Evolutionary conservation across 1,140 invertebrate genomes (phyloP), one percentile per base, ranked within the genome.

Genomic region (Atta texana): DNA sequence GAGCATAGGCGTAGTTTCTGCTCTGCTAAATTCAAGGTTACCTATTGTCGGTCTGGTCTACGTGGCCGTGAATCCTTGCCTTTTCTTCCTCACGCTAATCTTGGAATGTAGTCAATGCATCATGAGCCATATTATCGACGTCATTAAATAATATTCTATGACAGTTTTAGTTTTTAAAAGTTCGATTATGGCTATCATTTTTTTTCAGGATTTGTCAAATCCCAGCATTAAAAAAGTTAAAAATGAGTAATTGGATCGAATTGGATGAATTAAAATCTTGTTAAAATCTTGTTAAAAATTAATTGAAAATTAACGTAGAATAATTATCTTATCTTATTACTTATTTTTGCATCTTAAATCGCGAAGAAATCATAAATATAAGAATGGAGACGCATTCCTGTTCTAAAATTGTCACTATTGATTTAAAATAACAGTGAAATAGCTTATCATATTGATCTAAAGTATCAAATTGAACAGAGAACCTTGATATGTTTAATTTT

Each of bases 11-110:
- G 71, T 74, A 88, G 93, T 94, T 94, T 94, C 93, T 92, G 93
- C 93, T 94, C 93, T 93, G 93, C 92, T 93, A 94, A 94, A 92
- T 93, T 93, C 92, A 93, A 94, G 93, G 93, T 92, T 91, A 90
- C 90, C 92, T 85, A 92, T 93, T 92, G 92, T 93, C 88, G 90
- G 86, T 75, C 85, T 81, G 39, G 24, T 28, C 59, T 77, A 88
- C 53, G 44, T 74, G 86, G 87, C 78, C 92, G 90, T 80, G 88
- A 75, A 90, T 92, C 85, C 51, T 77, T 59, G 59, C 61, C 63
- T 59, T 78, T 86, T 87, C 85, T 68, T 78, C 71, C 28, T 61
- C n/a, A 44, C 4, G 16, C 3, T 57, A 8, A 10, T 31, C 39
- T 78, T 28, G 44, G 59, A 63, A 44, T 78, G 21, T 44, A 24